Percentiles rank a stretch among this genome's conserved stretches.
Evolutionary conservation across 2,888 invertebrate genomes (phyloP).

Genomic region (Platycheirus albimanus): DNA sequence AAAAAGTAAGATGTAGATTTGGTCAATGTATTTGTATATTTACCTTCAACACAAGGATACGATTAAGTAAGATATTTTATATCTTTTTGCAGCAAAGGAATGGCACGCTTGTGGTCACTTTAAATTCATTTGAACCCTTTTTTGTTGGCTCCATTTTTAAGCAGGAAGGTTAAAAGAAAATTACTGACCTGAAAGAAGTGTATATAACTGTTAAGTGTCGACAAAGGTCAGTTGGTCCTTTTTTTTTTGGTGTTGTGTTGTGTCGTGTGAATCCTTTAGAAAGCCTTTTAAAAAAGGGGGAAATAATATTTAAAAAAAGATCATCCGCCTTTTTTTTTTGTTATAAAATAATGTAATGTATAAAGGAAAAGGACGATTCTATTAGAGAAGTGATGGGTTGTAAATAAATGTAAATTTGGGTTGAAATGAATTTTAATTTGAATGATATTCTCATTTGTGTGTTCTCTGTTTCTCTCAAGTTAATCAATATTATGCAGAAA

Average conservation of each 20-base stretch:
- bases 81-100: conserved; percentile 37
- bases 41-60: conserved; percentile 44
- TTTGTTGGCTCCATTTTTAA: conserved; percentile 23
- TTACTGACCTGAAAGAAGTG: conserved; percentile 52
- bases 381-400: conserved; percentile 62
- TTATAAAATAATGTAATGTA: neutral
- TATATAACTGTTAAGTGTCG: conserved; percentile 62
- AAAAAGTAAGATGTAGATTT: conserved; percentile 8
- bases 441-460: conserved; percentile 10
- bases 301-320: conserved; percentile 63
- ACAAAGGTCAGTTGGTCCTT: conserved; percentile 53
- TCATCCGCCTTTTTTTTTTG: conserved; percentile 33
- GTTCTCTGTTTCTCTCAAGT: conserved; percentile 5
- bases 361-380: conserved; percentile 31
- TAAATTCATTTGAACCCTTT: conserved; percentile 68
- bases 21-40: conserved; percentile 51
- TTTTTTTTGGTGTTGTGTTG: conserved; percentile 11
- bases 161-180: conserved; percentile 17
- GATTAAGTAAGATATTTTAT: conserved; percentile 50
- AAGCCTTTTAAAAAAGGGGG: conserved; percentile 19
- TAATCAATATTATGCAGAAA: conserved; percentile 28
- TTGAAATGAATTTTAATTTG: conserved; percentile 58
- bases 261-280: neutral
- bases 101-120: conserved; percentile 72
- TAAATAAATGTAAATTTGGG: conserved; percentile 68